phyloP scores from a whole-genome alignment of 2,888 invertebrate species.

The Diarsia dahlii region DNA sequence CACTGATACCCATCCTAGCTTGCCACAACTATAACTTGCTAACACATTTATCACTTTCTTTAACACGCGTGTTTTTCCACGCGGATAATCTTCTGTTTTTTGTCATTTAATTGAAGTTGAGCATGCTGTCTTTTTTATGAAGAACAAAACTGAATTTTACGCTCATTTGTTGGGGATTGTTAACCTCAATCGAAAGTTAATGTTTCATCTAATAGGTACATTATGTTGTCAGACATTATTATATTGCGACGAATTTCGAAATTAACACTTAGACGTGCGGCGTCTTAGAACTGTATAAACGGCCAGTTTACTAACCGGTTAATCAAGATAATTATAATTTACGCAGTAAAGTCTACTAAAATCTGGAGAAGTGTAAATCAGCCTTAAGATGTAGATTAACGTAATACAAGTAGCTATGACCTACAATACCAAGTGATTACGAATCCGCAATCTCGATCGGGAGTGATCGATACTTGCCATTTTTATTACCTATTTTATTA shows the following conservation, averaged over 20 bases:
- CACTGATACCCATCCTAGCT: conserved; percentile 65
- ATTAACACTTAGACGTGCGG: neutral
- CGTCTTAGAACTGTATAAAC: neutral
- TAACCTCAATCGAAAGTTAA: conserved; percentile 52
- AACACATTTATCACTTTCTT: conserved; percentile 73
- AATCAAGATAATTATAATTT: neutral
- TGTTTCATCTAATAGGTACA: conserved; percentile 13
- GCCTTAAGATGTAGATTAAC: neutral
- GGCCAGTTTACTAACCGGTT: conserved; percentile 7
- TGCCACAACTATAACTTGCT: conserved; percentile 64
- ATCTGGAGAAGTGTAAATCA: neutral
- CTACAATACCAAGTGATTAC: conserved; percentile 52
- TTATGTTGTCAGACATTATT: neutral
- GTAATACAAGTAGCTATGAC: conserved; percentile 15
- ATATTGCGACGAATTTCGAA: neutral
- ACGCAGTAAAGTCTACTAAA: conserved; percentile 1
- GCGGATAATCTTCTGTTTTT: conserved; percentile 52
- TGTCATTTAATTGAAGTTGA: conserved; percentile 55
- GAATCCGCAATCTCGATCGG: conserved; percentile 53
- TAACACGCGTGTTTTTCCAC: conserved; percentile 66
- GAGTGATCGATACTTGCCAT: conserved; percentile 67
- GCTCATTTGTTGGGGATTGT: conserved; percentile 38
- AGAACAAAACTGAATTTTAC: conserved; percentile 19
- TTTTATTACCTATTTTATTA: conserved; percentile 72
- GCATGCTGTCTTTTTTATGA: conserved; percentile 42